phyloP scores from a whole-genome alignment of 2,888 invertebrate species.

The Sarcophaga variegata region DNA sequence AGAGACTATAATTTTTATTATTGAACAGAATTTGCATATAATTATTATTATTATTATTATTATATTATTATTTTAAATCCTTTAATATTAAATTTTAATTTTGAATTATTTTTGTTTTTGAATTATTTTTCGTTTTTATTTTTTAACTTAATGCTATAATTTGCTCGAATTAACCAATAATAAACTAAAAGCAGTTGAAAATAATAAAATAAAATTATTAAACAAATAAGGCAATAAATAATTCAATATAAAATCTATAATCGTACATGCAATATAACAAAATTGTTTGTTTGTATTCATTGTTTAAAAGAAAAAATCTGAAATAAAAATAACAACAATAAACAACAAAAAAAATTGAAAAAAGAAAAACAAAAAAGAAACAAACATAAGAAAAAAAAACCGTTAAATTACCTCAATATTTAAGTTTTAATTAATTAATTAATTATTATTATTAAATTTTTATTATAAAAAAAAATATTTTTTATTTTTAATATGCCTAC shows the following conservation, averaged over 20 bases:
- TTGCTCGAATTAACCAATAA: constrained; percentile 56
- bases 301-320: constrained; percentile 49
- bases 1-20: constrained; percentile 47
- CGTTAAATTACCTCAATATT: constrained; percentile 67
- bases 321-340: constrained; percentile 44
- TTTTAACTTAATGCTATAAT: constrained; percentile 39
- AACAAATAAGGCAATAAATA: constrained; percentile 60
- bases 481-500: background rate
- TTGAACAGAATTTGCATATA: constrained; percentile 63
- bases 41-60: background rate
- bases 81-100: constrained; percentile 62
- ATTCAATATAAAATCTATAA: constrained; percentile 40
- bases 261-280: constrained; percentile 12
- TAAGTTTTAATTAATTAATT: constrained; percentile 38
- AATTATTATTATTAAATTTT: constrained; percentile 40
- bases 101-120: no score
- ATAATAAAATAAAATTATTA: constrained; percentile 30
- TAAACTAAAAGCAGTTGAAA: constrained; percentile 12
- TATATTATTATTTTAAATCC: constrained; percentile 60
- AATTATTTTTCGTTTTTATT: constrained; percentile 37
- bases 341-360: constrained; percentile 23
- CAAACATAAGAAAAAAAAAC: constrained; percentile 42
- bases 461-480: constrained; percentile 29
- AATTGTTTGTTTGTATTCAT: constrained; percentile 61
- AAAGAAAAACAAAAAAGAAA: constrained; percentile 12